Conservation (phyloP, 2,888 invertebrate genomes). For the Orchesella flavescens region DNA sequence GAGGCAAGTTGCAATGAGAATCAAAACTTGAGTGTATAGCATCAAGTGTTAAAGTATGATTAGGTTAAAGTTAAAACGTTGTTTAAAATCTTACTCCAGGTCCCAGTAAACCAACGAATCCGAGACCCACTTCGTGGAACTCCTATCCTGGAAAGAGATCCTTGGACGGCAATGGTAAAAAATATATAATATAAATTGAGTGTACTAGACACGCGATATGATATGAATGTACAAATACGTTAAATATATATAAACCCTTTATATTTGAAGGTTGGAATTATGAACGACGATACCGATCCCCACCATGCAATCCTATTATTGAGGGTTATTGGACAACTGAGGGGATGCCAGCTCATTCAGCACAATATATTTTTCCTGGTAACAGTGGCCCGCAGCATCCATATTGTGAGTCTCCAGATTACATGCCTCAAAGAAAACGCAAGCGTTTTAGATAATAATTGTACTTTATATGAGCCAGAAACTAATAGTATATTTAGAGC, state of each 20-base stretch:
- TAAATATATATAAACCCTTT: background rate
- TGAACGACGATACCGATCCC: constrained; percentile 33
- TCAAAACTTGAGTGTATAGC: no score
- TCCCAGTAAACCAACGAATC: constrained; percentile 26
- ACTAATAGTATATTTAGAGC: no score
- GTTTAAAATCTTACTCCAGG: no score
- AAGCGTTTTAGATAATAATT: constrained; percentile 50
- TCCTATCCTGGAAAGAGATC: constrained; percentile 40
- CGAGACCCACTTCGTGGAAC: constrained; percentile 27
- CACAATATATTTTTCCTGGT: constrained; percentile 32
- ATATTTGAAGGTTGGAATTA: constrained; percentile 45
- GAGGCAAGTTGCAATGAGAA: no score
- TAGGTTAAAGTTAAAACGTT: no score
- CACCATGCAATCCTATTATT: constrained; percentile 31
- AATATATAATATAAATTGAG: no score
- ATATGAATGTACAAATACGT: background rate
- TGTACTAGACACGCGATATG: background rate
- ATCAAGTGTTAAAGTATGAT: no score
- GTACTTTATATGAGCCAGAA: no score
- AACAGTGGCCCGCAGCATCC: constrained; percentile 26
- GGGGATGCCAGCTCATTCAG: constrained; percentile 28
- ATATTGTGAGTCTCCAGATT: constrained; percentile 50
- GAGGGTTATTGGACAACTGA: constrained; percentile 53
- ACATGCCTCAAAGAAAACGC: constrained; percentile 47
- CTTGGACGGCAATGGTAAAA: constrained; percentile 38